Conservation (phyloP, 2,888 invertebrate genomes). For the Drosophila nr. perissopoda region DNA sequence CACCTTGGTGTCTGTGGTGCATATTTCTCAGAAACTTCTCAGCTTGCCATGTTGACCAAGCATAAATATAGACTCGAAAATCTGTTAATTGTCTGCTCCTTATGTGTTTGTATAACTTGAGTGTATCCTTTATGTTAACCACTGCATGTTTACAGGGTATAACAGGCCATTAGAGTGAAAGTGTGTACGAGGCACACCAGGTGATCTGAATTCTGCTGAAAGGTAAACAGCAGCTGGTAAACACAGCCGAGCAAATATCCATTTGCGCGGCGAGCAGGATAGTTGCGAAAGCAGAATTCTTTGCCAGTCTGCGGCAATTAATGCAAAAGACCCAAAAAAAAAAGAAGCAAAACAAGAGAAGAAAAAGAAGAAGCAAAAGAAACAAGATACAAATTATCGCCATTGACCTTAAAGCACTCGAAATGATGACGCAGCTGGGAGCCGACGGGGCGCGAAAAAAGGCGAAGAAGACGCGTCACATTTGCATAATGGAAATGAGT, state of each 20-base stretch:
- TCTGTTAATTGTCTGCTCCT: background rate
- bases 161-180: constrained; percentile 33
- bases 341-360: background rate
- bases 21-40: background rate
- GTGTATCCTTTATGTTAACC: background rate
- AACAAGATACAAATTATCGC: constrained; percentile 25
- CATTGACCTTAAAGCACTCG: constrained; percentile 51
- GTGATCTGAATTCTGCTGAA: constrained; percentile 31
- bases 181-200: constrained; percentile 26
- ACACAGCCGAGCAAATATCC: constrained; percentile 1
- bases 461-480: constrained; percentile 42
- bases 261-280: background rate
- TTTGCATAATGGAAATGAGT: constrained; percentile 71
- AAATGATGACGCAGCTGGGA: constrained; percentile 37
- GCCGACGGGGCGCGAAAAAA: constrained; percentile 13
- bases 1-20: background rate
- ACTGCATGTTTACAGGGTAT: constrained; percentile 13
- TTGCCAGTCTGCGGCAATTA: constrained; percentile 2
- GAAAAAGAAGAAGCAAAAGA: background rate
- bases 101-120: background rate
- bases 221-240: constrained; percentile 33
- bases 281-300: constrained; percentile 16
- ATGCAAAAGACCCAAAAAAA: constrained; percentile 8
- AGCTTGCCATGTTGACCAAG: background rate
- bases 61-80: background rate